Percentiles rank a stretch among this genome's conserved stretches.
phyloP scores from a whole-genome alignment of 2,113 vertebrate species.

The Pedionomus torquatus region DNA sequence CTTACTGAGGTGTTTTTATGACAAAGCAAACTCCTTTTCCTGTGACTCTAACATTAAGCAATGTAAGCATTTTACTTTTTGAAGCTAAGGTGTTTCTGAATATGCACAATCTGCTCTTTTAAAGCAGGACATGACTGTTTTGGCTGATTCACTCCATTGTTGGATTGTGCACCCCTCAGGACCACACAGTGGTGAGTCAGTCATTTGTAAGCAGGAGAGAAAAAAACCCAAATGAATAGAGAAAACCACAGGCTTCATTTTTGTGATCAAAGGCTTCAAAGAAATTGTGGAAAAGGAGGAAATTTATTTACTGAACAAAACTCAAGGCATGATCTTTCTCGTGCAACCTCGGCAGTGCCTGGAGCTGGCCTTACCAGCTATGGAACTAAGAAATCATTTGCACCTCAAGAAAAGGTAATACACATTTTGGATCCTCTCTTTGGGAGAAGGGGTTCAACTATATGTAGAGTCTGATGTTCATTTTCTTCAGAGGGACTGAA shows the following conservation, averaged over 20 bases:
- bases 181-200: slow-evolving; percentile 56
- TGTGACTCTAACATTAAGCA: neutral
- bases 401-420: neutral
- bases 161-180: slow-evolving; percentile 9
- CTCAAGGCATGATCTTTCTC: neutral
- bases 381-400: neutral
- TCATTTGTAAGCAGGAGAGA: slow-evolving; percentile 28
- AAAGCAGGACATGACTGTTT: slow-evolving; percentile 22
- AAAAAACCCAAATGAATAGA: neutral
- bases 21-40: neutral
- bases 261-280: slow-evolving; percentile 20
- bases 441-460: neutral
- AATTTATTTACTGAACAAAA: slow-evolving; percentile 21
- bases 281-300: neutral
- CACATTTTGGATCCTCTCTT: neutral
- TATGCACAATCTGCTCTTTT: neutral
- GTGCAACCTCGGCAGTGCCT: neutral
- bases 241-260: slow-evolving; percentile 16
- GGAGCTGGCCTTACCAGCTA: neutral
- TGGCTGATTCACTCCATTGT: slow-evolving; percentile 53
- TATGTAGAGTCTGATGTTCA: neutral
- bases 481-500: neutral
- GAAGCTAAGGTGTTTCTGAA: slow-evolving; percentile 21
- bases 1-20: neutral
- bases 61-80: neutral